Evolutionary conservation across 2,113 vertebrate species (phyloP), one percentile per base, ranked within the genome.

Genomic region (Camarhynchus parvulus): DNA sequence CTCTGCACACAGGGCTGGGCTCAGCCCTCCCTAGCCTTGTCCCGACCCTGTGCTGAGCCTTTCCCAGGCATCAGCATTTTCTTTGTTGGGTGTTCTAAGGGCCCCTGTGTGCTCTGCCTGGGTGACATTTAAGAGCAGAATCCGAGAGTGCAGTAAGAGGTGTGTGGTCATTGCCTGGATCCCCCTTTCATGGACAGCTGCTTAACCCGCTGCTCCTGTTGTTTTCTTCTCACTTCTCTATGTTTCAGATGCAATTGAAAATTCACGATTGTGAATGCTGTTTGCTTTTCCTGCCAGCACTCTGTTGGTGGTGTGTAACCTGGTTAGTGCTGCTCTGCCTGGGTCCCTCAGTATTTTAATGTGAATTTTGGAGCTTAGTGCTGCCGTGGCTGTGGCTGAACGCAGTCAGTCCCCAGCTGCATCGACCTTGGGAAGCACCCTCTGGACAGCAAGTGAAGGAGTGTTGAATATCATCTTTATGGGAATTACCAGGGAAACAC

Each of bases 51-150:
- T 56, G 80, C 89, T 30, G 41, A 33, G 92, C 92, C 74, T 90
- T 95, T 90, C 78, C 82, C 39, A 2, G 61, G 78, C 82, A 37
- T 95, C 95, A 90, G 83, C 92, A 67, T 72, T 95, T 81, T 62
- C 92, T 95, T 96, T 94, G 90, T 88, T 77, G 64, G 2, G 2
- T 0, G 1, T 67, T 55, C 3, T 56, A 70, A 91, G 90, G 42
- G 59, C 3, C 9, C 28, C 80, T 66, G 73, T 85, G 73, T 87
- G 78, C 42, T 0, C 31, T 49, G 74, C 2, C 4, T 4, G 75
- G 1, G 0, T 96, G 96, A 89, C 95, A 79, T 96, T 97, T 94
- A 75, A 96, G 87, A 84, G 72, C 79, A 94, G 82, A 61, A 50
- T 87, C 27, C 69, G 75, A 23, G 89, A 44, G 33, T 7, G 7